Base-by-base conservation (phyloP, 2,888 invertebrate species). In the Linnaemya vulpina region DNA sequence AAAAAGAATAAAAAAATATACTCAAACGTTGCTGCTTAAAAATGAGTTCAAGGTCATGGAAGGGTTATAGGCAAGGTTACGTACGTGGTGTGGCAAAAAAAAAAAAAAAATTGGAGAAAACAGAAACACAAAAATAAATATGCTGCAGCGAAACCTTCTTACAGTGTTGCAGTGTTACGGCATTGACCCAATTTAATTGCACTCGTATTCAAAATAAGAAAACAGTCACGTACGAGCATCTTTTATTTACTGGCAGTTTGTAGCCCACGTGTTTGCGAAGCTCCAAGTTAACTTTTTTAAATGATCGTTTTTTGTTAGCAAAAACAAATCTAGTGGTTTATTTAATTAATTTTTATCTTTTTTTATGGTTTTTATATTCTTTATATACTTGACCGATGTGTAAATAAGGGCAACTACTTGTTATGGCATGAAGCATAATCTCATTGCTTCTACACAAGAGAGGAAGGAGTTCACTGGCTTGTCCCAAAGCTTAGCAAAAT, bases 21-120 rank as follows among this genome's bases (percentile, higher is more conserved):
- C 65, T 68, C 4, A 55, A 65, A 82, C 22, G 17, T 43, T 53
- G 62, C 20, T 75, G 67, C 60, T 35, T 70, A 67, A 38, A 73
- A 77, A 74, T 68, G 60, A 83, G 82, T 83, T 83, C 82, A 83
- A 83, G 82, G 82, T 77, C 82, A 83, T 77, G 71, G 71, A 8
- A 43, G 51, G 76, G 76, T 83, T 77, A 71, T 53, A 65, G 11
- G 30, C 76, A 71, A 82, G 76, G 76, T 76, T 63, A 46, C 25
- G 17, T 7, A 70, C 11, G n/a, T 35, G 15, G 30, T n/a, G n/a
- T n/a, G n/a, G n/a, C n/a, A n/a, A n/a, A n/a, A n/a, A n/a, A n/a
- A n/a, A n/a, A 70, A 11, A 15, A 35, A 17, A 30, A 60, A 8
- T 1, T 43, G 20, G 30, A 46, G 20, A 35, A 58, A 38, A 62